These are phyloP conservation scores for Argopecten irradians DNA, from an alignment of 1,140 invertebrate species.

Conservation along the genomic window DNA sequence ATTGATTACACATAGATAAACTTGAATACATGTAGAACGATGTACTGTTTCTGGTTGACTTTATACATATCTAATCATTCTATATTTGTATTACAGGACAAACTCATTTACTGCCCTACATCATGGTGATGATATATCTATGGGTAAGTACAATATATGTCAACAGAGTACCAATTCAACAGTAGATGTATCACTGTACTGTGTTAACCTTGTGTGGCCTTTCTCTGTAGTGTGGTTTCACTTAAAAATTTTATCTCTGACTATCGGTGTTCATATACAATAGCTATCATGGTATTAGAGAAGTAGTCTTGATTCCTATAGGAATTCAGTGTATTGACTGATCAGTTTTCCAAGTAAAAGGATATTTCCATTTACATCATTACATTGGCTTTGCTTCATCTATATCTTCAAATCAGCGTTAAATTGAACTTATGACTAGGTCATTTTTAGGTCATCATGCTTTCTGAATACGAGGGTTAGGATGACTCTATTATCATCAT, in stretches of 20 bases:
- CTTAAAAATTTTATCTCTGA: neutral
- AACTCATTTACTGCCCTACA: neutral
- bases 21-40: too few species aligned
- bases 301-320: too few species aligned
- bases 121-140: neutral
- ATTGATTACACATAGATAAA: too few species aligned
- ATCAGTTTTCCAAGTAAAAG: too few species aligned
- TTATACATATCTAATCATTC: too few species aligned
- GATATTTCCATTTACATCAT: too few species aligned
- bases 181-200: neutral
- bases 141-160: neutral
- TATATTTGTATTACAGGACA: neutral
- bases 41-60: too few species aligned
- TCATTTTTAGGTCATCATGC: neutral
- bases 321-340: too few species aligned
- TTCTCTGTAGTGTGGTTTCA: neutral
- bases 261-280: neutral
- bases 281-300: too few species aligned
- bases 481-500: neutral
- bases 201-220: neutral
- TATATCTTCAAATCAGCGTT: neutral
- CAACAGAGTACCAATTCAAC: too few species aligned
- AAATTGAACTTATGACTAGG: neutral
- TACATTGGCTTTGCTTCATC: neutral
- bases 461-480: neutral